Percentiles rank a stretch among this genome's conserved stretches.
phyloP scores from a whole-genome alignment of 1,140 invertebrate species.

The Drosophila rhopaloa region DNA sequence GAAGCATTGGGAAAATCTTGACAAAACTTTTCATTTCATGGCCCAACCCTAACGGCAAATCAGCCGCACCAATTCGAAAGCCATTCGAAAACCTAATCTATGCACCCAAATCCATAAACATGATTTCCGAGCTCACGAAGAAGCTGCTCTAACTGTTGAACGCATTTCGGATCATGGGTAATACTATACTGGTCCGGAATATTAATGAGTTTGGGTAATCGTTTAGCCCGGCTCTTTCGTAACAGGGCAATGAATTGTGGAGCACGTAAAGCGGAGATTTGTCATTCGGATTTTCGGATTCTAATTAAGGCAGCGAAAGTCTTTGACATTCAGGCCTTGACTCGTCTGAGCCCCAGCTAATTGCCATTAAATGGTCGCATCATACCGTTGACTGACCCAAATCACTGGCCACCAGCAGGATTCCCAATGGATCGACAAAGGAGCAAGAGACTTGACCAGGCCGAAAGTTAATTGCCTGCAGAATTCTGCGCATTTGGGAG shows the following conservation, averaged over 20 bases:
- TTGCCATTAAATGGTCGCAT: constrained; percentile 52
- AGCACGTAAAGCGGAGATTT: constrained; percentile 65
- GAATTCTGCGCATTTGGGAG: constrained; percentile 59
- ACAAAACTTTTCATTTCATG: constrained; percentile 59
- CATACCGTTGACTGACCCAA: constrained; percentile 54
- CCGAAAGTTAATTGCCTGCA: constrained; percentile 60
- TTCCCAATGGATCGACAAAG: constrained; percentile 6
- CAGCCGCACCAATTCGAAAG: constrained; percentile 65
- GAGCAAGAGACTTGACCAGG: constrained; percentile 39
- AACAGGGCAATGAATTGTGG: constrained; percentile 39
- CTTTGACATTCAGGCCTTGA: constrained; percentile 41
- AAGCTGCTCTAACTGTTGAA: constrained; percentile 65
- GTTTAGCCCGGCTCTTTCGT: constrained; percentile 29
- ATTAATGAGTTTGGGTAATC: constrained; percentile 55
- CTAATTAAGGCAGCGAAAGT: constrained; percentile 33
- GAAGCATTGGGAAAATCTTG: constrained; percentile 36
- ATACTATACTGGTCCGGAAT: constrained; percentile 49
- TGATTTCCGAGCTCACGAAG: constrained; percentile 59
- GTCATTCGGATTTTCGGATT: constrained; percentile 34
- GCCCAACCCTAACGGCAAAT: constrained; percentile 58
- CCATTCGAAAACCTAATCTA: constrained; percentile 61
- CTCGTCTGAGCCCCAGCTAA: constrained; percentile 29
- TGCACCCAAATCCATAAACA: constrained; percentile 54
- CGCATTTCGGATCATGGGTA: constrained; percentile 58
- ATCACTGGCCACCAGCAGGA: constrained; percentile 39